Conservation (phyloP, 2,113 vertebrate genomes). For the Scomber colias region DNA sequence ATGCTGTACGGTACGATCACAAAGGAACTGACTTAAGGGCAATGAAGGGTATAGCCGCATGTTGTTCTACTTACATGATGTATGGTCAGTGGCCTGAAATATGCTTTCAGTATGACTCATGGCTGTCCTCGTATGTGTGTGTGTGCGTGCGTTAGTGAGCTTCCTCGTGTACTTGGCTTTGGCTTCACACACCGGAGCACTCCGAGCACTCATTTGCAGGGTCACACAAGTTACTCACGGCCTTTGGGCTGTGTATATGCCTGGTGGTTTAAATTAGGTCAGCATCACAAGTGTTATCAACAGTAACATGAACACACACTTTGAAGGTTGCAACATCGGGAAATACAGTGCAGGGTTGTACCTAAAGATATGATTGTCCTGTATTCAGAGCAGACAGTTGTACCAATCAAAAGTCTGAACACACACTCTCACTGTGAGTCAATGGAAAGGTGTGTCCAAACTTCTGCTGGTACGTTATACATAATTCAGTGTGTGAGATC, state of each 20-base stretch:
- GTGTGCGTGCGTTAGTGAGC: background rate
- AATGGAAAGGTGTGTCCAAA: too few relatives aligned
- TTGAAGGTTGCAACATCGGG: too few relatives aligned
- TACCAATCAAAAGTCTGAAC: too few relatives aligned
- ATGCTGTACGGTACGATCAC: constrained; percentile 39
- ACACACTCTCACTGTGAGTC: too few relatives aligned
- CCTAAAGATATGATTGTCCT: too few relatives aligned
- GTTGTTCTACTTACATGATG: constrained; percentile 49
- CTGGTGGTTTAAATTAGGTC: background rate
- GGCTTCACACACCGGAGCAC: background rate
- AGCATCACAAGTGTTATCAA: background rate
- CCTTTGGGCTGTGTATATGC: too few relatives aligned
- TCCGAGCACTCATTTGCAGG: too few relatives aligned
- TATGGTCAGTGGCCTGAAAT: constrained; percentile 66
- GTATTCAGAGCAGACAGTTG: too few relatives aligned
- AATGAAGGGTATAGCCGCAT: constrained; percentile 38
- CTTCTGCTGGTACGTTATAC: too few relatives aligned
- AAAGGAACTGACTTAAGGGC: constrained; percentile 45
- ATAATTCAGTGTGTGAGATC: too few relatives aligned
- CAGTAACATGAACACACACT: constrained; percentile 4
- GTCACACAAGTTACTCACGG: too few relatives aligned
- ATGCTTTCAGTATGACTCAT: constrained; percentile 45
- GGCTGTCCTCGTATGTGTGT: constrained; percentile 15
- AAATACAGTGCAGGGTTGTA: too few relatives aligned
- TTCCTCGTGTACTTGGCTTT: background rate